Conservation (phyloP, 2,113 vertebrate species). For the Ptilorrhoa leucosticta region DNA sequence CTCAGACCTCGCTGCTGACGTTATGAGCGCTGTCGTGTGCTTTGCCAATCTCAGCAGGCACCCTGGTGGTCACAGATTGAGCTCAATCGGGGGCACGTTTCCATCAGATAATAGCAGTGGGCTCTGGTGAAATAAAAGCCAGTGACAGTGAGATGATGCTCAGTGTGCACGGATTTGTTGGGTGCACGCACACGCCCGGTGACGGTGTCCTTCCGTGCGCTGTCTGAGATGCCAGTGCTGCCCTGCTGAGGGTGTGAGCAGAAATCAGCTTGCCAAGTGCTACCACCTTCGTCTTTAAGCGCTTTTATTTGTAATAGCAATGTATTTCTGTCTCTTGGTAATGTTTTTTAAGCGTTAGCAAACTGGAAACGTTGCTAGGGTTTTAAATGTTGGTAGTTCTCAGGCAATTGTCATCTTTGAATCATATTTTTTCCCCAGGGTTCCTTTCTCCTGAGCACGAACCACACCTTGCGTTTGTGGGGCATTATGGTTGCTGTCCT, state of each 20-base stretch:
- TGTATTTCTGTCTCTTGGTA: not conserved
- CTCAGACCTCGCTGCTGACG: not conserved
- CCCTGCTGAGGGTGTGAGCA: not conserved
- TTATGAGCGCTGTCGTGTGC: not conserved
- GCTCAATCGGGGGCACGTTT: not conserved
- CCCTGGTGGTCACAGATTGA: not conserved
- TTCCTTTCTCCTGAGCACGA: not conserved
- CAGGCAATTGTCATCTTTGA: not conserved
- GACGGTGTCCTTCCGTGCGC: accelerated
- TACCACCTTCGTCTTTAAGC: not conserved
- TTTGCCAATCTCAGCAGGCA: not conserved
- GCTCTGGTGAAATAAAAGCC: not conserved
- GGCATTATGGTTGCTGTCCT: not conserved
- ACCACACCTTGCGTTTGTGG: not conserved
- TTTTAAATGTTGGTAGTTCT: not conserved
- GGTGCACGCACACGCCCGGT: not conserved
- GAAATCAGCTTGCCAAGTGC: not conserved
- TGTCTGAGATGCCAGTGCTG: not conserved
- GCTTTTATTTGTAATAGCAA: not conserved
- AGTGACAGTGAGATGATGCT: not conserved
- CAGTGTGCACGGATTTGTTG: not conserved
- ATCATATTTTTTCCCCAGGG: accelerated
- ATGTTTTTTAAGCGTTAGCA: not conserved
- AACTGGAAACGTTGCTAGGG: not conserved
- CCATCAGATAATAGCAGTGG: not conserved